Evolutionary conservation across 2,888 invertebrate species (phyloP), one percentile per base, ranked within the genome.

Genomic region (Tenthredo livida): DNA sequence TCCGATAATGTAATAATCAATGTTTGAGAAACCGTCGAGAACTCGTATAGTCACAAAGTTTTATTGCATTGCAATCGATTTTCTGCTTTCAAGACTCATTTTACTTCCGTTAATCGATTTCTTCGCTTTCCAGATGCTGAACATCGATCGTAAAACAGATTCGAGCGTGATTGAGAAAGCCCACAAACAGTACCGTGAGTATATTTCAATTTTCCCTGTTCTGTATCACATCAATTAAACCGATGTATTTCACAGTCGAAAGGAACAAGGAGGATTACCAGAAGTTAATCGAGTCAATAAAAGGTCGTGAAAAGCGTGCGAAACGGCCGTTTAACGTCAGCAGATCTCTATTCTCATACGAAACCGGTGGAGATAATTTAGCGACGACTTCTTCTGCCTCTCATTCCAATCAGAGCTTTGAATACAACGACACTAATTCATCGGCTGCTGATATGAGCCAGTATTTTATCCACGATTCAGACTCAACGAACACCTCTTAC

Each of bases 131-230:
- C 86, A 92, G 92, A 90, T 88, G 86, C 86, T 91, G 29, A 89
- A 92, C 87, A 86, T 93, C 2, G 91, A 92, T 85, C 91, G 91
- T 86, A 93, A 93, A 86, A 90, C 92, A 4, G 92, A 93, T 88
- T 90, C 92, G 78, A 92, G 91, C 85, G 78, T 90, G 7, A 93
- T 94, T 86, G 94, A 94, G 84, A 90, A 92, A 73, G 93, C 92
- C 58, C 92, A 93, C 78, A 91, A 91, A 84, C 91, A 93, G 86
- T 94, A 94, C 89, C 88, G 93, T 93, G 89, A 91, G 92, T 92
- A 85, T 72, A 54, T 54, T n/a, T 54, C 54, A 54, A 54, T 54
- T 54, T 54, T n/a, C 7, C 54, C 77, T 75, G 33, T 25, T 54
- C 25, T 25, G 12, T 25, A 58, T 17, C 33, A 0, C 17, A 12